phyloP scores from a whole-genome alignment of 2,113 vertebrate species.

The Acrocephalus arundinaceus region DNA sequence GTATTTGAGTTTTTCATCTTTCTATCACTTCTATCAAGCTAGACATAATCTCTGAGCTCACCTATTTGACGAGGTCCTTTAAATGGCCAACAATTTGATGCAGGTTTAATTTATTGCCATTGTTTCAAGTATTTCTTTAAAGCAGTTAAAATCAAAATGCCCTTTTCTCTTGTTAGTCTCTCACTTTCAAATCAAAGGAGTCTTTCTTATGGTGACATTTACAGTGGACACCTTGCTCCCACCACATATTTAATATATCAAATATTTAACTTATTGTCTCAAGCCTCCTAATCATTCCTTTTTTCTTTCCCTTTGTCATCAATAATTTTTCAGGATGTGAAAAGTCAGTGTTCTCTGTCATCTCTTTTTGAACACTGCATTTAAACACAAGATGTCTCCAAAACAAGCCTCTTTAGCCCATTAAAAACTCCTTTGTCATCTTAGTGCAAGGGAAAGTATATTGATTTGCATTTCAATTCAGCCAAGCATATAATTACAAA shows the following conservation, averaged over 20 bases:
- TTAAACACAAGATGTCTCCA: not conserved
- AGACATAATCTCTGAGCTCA: not conserved
- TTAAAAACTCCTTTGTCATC: not conserved
- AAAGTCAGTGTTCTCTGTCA: not conserved
- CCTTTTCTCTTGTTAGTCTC: not conserved
- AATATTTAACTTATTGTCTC: not conserved
- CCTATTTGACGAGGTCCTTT: not conserved
- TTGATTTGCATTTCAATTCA: conserved; percentile 3
- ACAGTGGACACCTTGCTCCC: not conserved
- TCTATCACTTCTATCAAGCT: not conserved
- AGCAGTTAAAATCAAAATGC: not conserved
- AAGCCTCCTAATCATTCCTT: not conserved
- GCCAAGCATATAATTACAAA: not conserved
- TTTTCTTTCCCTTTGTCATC: not conserved
- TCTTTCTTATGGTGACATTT: not conserved
- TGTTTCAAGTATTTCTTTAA: not conserved
- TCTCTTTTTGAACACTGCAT: not conserved
- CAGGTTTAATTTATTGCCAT: not conserved
- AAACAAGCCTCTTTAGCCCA: not conserved
- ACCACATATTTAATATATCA: not conserved
- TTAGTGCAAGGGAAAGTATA: not conserved
- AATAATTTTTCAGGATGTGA: not conserved
- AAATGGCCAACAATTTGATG: not conserved
- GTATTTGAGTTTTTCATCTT: not conserved
- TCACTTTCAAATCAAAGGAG: not conserved